phyloP scores from a whole-genome alignment of 2,797 vertebrate genomes.

The Eutrigla gurnardus region DNA sequence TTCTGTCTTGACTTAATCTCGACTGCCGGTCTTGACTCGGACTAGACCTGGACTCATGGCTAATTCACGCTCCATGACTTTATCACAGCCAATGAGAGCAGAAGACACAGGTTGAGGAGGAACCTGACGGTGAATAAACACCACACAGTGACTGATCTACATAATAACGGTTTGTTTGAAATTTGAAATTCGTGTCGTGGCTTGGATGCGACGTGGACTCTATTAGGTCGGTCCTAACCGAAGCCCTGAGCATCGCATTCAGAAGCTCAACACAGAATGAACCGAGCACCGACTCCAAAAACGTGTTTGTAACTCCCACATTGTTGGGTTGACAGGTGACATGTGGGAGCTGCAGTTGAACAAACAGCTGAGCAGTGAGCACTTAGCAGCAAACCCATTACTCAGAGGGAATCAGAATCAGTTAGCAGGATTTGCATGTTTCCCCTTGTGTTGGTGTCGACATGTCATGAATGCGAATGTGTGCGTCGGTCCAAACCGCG shows the following conservation, averaged over 20 bases:
- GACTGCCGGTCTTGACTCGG: no score
- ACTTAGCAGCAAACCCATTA: conserved; percentile 23
- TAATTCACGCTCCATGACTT: no score
- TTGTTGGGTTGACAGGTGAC: conserved; percentile 52
- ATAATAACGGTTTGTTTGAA: no score
- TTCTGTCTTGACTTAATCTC: no score
- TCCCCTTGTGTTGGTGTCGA: conserved; percentile 30
- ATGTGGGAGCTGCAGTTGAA: conserved; percentile 39
- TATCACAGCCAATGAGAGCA: no score
- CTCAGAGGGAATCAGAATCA: not conserved
- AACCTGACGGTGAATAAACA: no score
- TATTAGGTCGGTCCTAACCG: no score
- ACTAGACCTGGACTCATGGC: no score
- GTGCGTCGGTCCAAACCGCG: conserved; percentile 11
- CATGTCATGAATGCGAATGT: conserved; percentile 18
- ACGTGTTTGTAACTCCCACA: conserved; percentile 1
- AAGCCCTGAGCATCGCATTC: not conserved
- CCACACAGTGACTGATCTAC: no score
- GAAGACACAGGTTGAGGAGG: no score
- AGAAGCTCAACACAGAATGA: not conserved
- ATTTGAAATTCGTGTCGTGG: no score
- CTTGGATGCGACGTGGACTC: no score
- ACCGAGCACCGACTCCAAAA: not conserved
- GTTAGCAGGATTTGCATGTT: not conserved
- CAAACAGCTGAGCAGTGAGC: conserved; percentile 29